Base-by-base conservation (phyloP, 30 jellyfish, hydroid and myxozoan species). In the Hydra vulgaris region DNA sequence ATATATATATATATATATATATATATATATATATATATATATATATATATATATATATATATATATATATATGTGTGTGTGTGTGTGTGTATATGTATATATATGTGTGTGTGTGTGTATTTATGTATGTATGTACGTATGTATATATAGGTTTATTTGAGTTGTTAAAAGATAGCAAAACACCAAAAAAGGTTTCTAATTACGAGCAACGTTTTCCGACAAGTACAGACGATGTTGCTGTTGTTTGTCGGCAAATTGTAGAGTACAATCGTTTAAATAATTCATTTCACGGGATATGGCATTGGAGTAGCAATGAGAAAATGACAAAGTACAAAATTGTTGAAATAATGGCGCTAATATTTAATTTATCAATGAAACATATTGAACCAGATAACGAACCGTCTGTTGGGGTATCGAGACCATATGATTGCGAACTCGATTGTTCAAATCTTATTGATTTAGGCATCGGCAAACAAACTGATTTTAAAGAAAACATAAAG, bases 181-280 rank as follows among this genome's bases (percentile, higher is more conserved):
- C 54, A 0, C 79, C 86, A 71, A 52, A 66, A 54, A 78, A 79
- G 23, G 87, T 89, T 40, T 89, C 97, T 0, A 74, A 89, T 74
- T 89, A 67, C 81, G 97, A 89, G 73, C 89, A 54, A 53, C 85
- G 97, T 18, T 86, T 69, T 52, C 97, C 97, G 56, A 89, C 97
- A 27, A 55, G 83, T 21, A 92, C 92, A 4, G 82, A 81, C 23
- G 97, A 89, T 86, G 83, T 89, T 81, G 97, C 97, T 24, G 89
- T 61, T 24, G 95, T 85, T 24, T 89, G 97, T 81, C 81, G 90
- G 52, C 94, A 85, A 54, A 89, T 89, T 21, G 89, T 81, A 21
- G 89, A 89, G 67, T 71, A 77, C 54, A 82, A 77, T 0, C 83
- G 72, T 18, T 23, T 20, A 19, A 83, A 79, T 23, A 54, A 55